Conservation (phyloP, 2,113 vertebrate species). For the Trematocara macrostoma region DNA sequence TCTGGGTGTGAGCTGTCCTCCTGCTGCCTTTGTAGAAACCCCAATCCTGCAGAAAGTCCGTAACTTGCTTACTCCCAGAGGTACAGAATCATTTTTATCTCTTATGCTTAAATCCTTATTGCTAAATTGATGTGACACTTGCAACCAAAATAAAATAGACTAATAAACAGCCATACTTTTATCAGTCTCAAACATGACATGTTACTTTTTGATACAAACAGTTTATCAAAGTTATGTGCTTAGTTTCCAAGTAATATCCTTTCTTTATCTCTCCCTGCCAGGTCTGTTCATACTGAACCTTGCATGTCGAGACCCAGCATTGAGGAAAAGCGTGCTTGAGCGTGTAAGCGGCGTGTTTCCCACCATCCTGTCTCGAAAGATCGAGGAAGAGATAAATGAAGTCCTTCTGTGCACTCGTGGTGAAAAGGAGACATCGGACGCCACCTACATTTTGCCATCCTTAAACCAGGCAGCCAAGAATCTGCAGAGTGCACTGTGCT, state of each 20-base stretch:
- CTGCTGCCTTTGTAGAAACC: slow-evolving; percentile 85
- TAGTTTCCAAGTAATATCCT: neutral
- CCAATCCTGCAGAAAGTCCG: slow-evolving; percentile 81
- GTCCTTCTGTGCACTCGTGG: slow-evolving; percentile 46
- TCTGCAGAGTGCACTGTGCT: slow-evolving; percentile 76
- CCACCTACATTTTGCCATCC: slow-evolving; percentile 8
- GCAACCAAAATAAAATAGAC: neutral
- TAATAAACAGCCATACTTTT: neutral
- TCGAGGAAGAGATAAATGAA: slow-evolving; percentile 90
- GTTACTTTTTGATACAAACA: neutral
- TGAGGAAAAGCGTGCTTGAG: slow-evolving; percentile 80
- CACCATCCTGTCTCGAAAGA: slow-evolving; percentile 73
- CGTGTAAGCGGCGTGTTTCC: slow-evolving; percentile 77
- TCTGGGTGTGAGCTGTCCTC: slow-evolving; percentile 93
- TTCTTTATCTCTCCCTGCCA: slow-evolving; percentile 24
- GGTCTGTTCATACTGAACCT: slow-evolving; percentile 93
- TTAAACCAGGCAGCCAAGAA: slow-evolving; percentile 67
- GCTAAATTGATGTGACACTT: neutral
- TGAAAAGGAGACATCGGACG: neutral
- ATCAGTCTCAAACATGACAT: neutral
- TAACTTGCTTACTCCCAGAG: slow-evolving; percentile 78
- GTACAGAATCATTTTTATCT: slow-evolving; percentile 55
- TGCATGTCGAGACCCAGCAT: slow-evolving; percentile 81
- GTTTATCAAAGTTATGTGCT: neutral
- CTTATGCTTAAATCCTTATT: neutral